A percentile compares a stretch with the other conserved stretches of the same genome.
Evolutionary conservation across 2,888 invertebrate genomes (phyloP).

Genomic region (Hirtodrosophila histrioides): DNA sequence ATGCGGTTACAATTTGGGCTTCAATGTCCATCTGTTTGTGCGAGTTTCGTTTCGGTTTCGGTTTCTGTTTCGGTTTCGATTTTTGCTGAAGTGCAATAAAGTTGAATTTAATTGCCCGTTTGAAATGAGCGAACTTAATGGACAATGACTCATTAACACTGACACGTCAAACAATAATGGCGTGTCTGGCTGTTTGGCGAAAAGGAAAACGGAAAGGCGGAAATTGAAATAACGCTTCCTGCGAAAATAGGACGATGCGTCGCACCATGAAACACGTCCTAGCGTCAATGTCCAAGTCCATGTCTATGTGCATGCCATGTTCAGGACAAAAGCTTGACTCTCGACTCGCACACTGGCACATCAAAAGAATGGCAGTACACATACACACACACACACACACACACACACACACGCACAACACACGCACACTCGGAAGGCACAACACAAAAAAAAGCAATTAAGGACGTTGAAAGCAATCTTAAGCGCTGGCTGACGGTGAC

Average conservation of each 20-base stretch:
- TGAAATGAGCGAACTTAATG: conserved; percentile 79
- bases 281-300: conserved; percentile 26
- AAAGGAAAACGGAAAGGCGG: conserved; percentile 71
- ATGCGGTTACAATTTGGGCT: conserved; percentile 57
- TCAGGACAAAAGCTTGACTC: conserved; percentile 58
- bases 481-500: conserved; percentile 78
- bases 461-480: conserved; percentile 84
- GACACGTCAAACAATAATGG: conserved; percentile 81
- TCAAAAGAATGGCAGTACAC: conserved; percentile 62
- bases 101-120: conserved; percentile 79
- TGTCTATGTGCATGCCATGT: conserved; percentile 38
- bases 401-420: too few relatives aligned
- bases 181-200: conserved; percentile 70
- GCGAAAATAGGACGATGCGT: conserved; percentile 52
- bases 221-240: conserved; percentile 80
- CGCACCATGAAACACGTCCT: conserved; percentile 42
- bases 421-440: conserved; percentile 18
- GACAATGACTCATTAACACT: conserved; percentile 83
- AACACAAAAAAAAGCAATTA: conserved; percentile 82
- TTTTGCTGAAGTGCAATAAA: conserved; percentile 79
- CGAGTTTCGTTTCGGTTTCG: conserved; percentile 47
- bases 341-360: conserved; percentile 52
- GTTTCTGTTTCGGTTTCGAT: conserved; percentile 16
- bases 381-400: conserved; percentile 28
- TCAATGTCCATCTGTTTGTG: conserved; percentile 12